Base-by-base conservation (phyloP, 2,888 invertebrate genomes). In the Zygothrica quintamaculata region DNA sequence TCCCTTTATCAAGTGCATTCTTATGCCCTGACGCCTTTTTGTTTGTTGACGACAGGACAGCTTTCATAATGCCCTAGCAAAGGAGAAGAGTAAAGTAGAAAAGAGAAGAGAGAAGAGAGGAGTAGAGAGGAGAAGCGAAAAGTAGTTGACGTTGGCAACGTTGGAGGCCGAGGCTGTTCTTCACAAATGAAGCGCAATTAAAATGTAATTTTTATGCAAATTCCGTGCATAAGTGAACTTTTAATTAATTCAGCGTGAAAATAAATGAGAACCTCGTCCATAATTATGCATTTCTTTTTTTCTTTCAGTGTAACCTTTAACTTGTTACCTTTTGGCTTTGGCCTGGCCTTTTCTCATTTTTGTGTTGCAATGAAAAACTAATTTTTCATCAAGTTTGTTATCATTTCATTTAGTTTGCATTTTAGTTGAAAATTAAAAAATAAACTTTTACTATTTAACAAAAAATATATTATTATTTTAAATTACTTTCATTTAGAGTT, bases 141-240 rank as follows among this genome's bases (percentile, higher is more conserved):
- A 5, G 18, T 22, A 5, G 5, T 22, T 2, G 18, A 5, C 18
- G 13, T 39, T 43, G 55, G 47, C 52, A 44, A 51, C 18, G 7
- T 22, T 40, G n/a, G 25, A 3, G 42, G 15, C 36, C 52, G 43
- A 43, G 66, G 37, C 29, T 43, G 66, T 77, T 67, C 69, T 65
- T 66, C 78, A 75, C 78, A 87, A 87, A 87, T 87, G 87, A 84
- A 85, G 84, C 87, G 85, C 84, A 87, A 84, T 84, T 84, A 84
- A 87, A 84, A 84, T 84, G 87, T 82, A 55, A 84, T 84, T 84
- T 84, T 87, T 74, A 84, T 84, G 84, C 85, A 84, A 85, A 87
- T 87, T 76, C 65, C 82, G 85, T 84, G 87, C 87, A 82, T 85
- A 84, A 84, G 84, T 84, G 87, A 87, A 85, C 82, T 87, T 87